Percentiles rank a stretch among this genome's conserved stretches.
Conservation (phyloP, 2,113 vertebrate genomes). For the Engystomops pustulosus region DNA sequence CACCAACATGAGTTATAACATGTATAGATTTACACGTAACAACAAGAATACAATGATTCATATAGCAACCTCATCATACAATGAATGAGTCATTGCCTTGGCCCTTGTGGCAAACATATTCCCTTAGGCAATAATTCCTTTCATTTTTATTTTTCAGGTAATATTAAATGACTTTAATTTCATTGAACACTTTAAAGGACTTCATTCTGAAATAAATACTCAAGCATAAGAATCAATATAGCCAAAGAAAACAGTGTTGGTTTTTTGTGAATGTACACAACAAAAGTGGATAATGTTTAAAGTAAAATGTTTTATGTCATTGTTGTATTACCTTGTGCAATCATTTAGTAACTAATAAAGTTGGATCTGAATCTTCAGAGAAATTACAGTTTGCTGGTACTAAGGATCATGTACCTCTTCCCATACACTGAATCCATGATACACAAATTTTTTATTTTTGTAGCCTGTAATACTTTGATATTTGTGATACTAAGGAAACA, state of each 20-base stretch:
- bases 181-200: neutral
- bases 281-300: too few relatives aligned
- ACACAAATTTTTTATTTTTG: neutral
- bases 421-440: neutral
- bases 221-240: neutral
- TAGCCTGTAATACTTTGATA: neutral
- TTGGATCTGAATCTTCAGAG: neutral
- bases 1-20: slow-evolving; percentile 44
- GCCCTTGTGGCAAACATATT: slow-evolving; percentile 6
- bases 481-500: neutral
- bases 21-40: slow-evolving; percentile 38
- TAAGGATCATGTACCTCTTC: neutral
- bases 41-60: slow-evolving; percentile 50
- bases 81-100: slow-evolving; percentile 46
- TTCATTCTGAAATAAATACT: neutral
- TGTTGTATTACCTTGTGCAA: neutral
- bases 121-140: slow-evolving; percentile 12
- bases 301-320: too few relatives aligned
- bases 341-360: neutral
- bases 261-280: neutral
- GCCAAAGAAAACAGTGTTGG: neutral
- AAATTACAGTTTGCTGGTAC: neutral
- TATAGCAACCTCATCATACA: slow-evolving; percentile 29
- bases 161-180: slow-evolving; percentile 10
- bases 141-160: slow-evolving; percentile 7